Percentiles rank a stretch among this genome's conserved stretches.
Conservation (phyloP, 2,888 invertebrate genomes). For the Blastobasis lacticolella region DNA sequence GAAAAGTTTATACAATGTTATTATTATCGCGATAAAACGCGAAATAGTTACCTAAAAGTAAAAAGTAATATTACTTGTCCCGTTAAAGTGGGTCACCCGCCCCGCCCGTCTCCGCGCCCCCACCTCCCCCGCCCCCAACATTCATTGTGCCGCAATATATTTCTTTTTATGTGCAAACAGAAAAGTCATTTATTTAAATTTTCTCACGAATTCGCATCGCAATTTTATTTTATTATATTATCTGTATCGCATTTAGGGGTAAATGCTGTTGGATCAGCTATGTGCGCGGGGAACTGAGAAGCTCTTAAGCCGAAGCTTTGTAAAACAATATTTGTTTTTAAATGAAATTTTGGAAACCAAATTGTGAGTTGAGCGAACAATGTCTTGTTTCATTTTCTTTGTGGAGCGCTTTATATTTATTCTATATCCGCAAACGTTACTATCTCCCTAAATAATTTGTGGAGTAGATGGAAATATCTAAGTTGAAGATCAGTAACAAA, state of each 20-base stretch:
- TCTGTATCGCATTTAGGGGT: conserved; percentile 68
- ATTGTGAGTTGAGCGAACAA: no score
- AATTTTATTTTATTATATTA: conserved; percentile 74
- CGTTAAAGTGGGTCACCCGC: conserved; percentile 74
- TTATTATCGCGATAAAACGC: conserved; percentile 70
- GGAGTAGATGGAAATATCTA: conserved; percentile 60
- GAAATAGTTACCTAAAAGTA: conserved; percentile 75
- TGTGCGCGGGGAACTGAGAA: conserved; percentile 6
- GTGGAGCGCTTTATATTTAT: no score
- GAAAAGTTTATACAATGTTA: conserved; percentile 43
- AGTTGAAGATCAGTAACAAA: conserved; percentile 50
- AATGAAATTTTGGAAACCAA: no score
- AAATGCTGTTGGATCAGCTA: conserved; percentile 36
- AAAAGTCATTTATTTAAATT: conserved; percentile 75
- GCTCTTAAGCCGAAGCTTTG: background rate
- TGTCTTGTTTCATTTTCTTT: no score
- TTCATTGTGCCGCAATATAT: conserved; percentile 75
- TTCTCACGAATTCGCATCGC: conserved; percentile 74
- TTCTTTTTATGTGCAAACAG: conserved; percentile 76
- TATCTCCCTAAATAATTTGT: conserved; percentile 64
- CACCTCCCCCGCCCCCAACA: conserved; percentile 53
- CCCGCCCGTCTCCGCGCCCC: conserved; percentile 26
- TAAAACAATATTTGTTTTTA: conserved; percentile 14
- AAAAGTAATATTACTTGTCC: conserved; percentile 75
- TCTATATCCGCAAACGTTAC: conserved; percentile 35